These are phyloP conservation scores for Alligator mississippiensis DNA, from an alignment of 2,113 vertebrate species.

Conservation along the genomic window DNA sequence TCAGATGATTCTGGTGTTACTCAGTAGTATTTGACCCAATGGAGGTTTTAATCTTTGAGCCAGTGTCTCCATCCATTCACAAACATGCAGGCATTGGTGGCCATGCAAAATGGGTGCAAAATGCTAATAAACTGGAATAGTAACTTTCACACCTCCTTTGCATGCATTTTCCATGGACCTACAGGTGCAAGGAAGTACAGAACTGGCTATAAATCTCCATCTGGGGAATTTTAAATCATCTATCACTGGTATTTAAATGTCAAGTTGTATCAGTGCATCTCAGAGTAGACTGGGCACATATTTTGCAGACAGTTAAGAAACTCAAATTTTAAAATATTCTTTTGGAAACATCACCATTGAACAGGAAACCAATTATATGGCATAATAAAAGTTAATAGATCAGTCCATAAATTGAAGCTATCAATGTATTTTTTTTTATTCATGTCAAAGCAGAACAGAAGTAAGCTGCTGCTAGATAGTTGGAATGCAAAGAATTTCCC, in stretches of 20 bases:
- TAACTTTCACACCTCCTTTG: neutral
- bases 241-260: neutral
- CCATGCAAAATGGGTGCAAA: neutral
- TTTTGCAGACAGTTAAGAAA: neutral
- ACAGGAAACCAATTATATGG: neutral
- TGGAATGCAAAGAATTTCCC: neutral
- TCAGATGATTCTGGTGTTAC: neutral
- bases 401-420: neutral
- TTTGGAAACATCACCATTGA: neutral
- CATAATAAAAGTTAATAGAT: neutral
- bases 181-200: neutral
- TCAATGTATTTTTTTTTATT: neutral
- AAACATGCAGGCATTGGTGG: too few relatives aligned
- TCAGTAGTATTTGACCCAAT: neutral
- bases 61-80: neutral
- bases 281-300: accelerated
- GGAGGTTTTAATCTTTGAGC: neutral
- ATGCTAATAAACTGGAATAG: neutral
- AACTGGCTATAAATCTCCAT: neutral
- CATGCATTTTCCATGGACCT: accelerated
- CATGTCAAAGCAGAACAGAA: neutral
- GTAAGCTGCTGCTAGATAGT: neutral
- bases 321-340: neutral
- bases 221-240: neutral
- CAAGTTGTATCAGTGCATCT: neutral